phyloP scores from a whole-genome alignment of 2,113 vertebrate genomes.

The Glaucidium brasilianum region DNA sequence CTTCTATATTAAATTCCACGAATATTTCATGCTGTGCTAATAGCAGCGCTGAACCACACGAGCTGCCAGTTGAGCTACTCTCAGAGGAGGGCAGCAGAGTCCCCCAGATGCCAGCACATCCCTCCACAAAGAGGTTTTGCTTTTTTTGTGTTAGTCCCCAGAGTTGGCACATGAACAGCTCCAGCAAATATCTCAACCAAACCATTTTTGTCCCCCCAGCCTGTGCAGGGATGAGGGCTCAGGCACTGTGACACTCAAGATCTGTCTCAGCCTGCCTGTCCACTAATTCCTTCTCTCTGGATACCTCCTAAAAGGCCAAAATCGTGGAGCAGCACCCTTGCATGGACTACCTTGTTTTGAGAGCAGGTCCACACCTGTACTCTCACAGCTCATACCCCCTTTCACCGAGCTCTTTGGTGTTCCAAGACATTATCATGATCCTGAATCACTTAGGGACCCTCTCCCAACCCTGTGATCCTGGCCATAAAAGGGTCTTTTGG shows the following conservation, averaged over 20 bases:
- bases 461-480: neutral
- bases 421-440: neutral
- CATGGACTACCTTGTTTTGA: neutral
- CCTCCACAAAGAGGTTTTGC: neutral
- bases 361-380: neutral
- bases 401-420: neutral
- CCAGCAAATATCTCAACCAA: neutral
- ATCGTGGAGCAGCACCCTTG: neutral
- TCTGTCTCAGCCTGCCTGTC: neutral
- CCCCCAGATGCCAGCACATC: neutral
- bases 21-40: neutral
- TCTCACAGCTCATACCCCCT: neutral
- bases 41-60: neutral
- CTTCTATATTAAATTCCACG: neutral
- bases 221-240: neutral
- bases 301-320: neutral
- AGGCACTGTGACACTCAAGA: neutral
- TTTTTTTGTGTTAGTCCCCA: neutral
- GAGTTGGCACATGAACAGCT: neutral
- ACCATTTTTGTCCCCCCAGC: neutral
- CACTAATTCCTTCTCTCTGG: neutral
- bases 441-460: neutral
- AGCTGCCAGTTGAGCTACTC: neutral
- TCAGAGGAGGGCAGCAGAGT: conserved; percentile 51
- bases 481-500: neutral